Evolutionary conservation across 2,797 vertebrate species (phyloP).

Genomic region (Anguilla obscura): DNA sequence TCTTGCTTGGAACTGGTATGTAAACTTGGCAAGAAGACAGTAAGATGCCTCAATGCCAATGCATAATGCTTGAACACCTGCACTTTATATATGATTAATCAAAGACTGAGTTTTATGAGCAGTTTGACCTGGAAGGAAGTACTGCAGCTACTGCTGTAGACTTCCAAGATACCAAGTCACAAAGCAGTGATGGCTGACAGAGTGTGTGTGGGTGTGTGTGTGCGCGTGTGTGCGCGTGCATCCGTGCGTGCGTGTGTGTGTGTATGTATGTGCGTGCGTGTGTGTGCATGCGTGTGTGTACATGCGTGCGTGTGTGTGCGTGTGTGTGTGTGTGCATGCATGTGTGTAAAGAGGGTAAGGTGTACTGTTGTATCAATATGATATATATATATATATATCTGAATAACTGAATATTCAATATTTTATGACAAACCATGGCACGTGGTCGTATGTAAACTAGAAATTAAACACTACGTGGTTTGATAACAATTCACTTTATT

Average conservation of each 20-base stretch:
- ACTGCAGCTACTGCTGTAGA: neutral
- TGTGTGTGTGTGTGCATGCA: no score
- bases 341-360: no score
- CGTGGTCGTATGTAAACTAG: no score
- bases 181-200: neutral
- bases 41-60: neutral
- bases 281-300: no score
- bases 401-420: no score
- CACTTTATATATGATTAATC: neutral
- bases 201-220: neutral
- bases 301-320: no score
- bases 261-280: neutral
- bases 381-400: no score
- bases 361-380: no score
- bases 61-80: neutral
- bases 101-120: neutral
- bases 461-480: no score
- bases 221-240: neutral
- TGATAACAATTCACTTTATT: no score
- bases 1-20: neutral
- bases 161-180: neutral
- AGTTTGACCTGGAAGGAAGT: neutral
- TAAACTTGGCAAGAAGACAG: neutral
- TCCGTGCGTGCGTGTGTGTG: neutral
- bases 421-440: no score